Base-by-base conservation (phyloP, 23 tunicate species). In the Styela clava region DNA sequence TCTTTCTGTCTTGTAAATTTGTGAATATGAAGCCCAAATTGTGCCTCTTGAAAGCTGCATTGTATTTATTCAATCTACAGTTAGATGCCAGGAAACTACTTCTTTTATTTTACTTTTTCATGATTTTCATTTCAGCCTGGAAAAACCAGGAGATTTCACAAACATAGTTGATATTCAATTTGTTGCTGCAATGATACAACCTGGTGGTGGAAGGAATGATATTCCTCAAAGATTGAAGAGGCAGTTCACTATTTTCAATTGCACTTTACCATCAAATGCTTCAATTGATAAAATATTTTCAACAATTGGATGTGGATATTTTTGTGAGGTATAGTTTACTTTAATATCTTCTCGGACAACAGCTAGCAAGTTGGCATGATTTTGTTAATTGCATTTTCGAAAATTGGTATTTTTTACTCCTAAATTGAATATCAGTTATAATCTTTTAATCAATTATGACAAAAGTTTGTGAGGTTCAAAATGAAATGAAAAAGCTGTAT, bases 181-280 rank as follows among this genome's bases (percentile, higher is more conserved):
- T 94, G 95, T 94, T 26, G 94, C 95, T 73, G 98, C 98, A 2
- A 94, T 94, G 98, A 89, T 94, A 16, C 98, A 94, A 73, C 98
- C 98, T 16, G 98, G 98, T 2, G 91, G 98, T 0, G 98, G 98
- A 26, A 86, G 98, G 79, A 94, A 94, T 68, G 98, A 94, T 65
- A 94, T 94, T 73, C 98, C 98, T 24, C 98, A 94, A 31, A 76
- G 98, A 37, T 67, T 94, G 26, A 94, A 94, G 74, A 85, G 98
- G 24, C 98, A 94, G 44, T 94, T 94, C 62, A 72, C 94, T 7
- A 88, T 94, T 31, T 88, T 94, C 81, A 94, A 94, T 91, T 85
- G 98, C 61, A 91, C 97, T 73, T 61, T 94, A 29, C 98, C 98
- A 24, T 94, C 98, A 0, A 86, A 94, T 71, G 88, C 89, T 21